Evolutionary conservation across 35 echinoderm and acorn worm species (phyloP).

Genomic region (Patiria miniata): DNA sequence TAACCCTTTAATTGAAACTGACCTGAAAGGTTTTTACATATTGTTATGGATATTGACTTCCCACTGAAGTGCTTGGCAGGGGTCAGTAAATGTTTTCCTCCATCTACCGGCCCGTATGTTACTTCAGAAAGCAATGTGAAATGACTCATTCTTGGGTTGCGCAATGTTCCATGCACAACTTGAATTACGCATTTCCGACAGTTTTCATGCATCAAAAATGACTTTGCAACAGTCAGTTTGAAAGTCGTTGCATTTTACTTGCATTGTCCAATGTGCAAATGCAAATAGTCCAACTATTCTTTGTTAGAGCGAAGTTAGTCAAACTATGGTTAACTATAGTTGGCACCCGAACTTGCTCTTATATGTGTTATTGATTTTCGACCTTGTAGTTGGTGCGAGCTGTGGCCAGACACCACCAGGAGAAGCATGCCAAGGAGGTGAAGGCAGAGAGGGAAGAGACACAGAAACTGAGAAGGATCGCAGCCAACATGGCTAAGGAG

Average conservation of each 20-base stretch:
- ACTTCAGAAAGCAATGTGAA: slow-evolving; percentile 1
- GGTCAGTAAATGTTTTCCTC: neutral
- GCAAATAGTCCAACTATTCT: too few species aligned
- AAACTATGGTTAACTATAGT: too few species aligned
- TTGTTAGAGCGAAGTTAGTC: too few species aligned
- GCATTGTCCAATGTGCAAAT: too few species aligned
- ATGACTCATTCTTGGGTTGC: neutral
- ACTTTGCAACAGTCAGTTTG: neutral
- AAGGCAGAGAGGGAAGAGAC: slow-evolving; percentile 90
- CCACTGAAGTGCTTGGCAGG: slow-evolving; percentile 9
- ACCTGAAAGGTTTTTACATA: too few species aligned
- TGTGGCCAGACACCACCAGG: slow-evolving; percentile 83
- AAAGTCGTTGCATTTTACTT: too few species aligned
- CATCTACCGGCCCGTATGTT: slow-evolving; percentile 10
- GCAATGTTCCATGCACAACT: neutral
- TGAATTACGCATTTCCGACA: neutral
- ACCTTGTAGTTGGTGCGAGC: slow-evolving; percentile 73
- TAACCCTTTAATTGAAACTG: too few species aligned
- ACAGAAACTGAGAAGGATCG: slow-evolving; percentile 81
- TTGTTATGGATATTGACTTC: too few species aligned
- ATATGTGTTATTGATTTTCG: too few species aligned
- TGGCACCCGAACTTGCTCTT: too few species aligned
- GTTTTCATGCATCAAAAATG: neutral
- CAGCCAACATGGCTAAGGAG: slow-evolving; percentile 93
- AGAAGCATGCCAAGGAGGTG: slow-evolving; percentile 77